phyloP scores from a whole-genome alignment of 1,140 invertebrate genomes.

The Penaeus japonicus region DNA sequence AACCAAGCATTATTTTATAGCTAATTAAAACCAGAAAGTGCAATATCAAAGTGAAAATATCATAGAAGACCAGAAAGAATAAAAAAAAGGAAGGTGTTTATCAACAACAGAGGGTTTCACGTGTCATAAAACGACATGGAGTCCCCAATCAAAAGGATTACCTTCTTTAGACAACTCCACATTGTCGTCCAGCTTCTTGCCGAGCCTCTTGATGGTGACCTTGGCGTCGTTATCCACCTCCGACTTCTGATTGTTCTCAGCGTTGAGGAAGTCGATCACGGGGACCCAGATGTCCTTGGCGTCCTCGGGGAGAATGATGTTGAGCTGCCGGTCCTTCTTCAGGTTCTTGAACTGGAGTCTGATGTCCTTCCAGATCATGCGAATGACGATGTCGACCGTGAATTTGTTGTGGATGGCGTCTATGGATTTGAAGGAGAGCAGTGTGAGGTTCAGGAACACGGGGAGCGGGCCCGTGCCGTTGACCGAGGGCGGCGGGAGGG shows the following conservation, averaged over 20 bases:
- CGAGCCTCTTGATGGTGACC: neutral
- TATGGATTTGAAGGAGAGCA: conserved; percentile 40
- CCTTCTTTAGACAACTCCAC: neutral
- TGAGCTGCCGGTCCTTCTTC: conserved; percentile 50
- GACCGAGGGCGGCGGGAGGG: too few species aligned
- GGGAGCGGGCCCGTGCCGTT: too few species aligned
- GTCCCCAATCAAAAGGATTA: neutral
- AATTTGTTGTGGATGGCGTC: conserved; percentile 47
- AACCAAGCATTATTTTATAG: too few species aligned
- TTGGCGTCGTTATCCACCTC: neutral
- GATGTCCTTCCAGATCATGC: conserved; percentile 51
- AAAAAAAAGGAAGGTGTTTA: too few species aligned
- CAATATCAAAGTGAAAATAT: too few species aligned
- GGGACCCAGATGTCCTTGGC: conserved; percentile 11
- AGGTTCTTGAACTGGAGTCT: conserved; percentile 43
- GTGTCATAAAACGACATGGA: too few species aligned
- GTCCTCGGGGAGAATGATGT: conserved; percentile 55
- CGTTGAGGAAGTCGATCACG: neutral
- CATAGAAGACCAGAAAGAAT: too few species aligned
- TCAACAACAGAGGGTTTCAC: too few species aligned
- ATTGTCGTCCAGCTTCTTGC: neutral
- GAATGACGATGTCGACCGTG: conserved; percentile 38
- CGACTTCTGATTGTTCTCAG: neutral
- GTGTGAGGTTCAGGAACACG: neutral
- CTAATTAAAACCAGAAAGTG: too few species aligned